Evolutionary conservation across 2,888 invertebrate genomes (phyloP), one percentile per base, ranked within the genome.

Genomic region (Acanthosepion pharaonis): DNA sequence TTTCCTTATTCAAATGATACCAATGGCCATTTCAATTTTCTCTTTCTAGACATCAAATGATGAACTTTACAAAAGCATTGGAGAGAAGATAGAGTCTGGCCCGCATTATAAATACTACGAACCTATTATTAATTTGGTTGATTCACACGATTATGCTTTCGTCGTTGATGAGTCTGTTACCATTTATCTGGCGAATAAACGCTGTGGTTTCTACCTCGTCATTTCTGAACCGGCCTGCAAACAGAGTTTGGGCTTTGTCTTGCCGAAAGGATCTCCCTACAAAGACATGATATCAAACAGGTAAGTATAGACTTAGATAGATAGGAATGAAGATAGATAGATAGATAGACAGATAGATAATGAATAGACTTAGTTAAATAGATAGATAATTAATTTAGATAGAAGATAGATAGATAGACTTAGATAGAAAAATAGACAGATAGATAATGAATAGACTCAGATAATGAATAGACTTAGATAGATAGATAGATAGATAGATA

Each of bases 241-340:
- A 93, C 93, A 93, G 23, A 33, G 51, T 25, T 8, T 93, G 28
- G 93, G 93, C 8, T 93, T 93, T 28, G 49, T 93, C 23, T 53
- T 53, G 11, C 93, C 93, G 20, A 93, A 93, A 49, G 51, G 53
- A n/a, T 93, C 93, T 15, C 51, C 51, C 0, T 93, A 93, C 28
- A 49, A 15, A 48, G 28, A 28, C n/a, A 53, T 53, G n/a, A 51
- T 93, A 93, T 93, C 93, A 93, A 93, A n/a, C 93, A 49, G 51
- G 93, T 93, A 53, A 0, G 93, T 93, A 59, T 23, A 23, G n/a
- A n/a, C n/a, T n/a, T n/a, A n/a, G n/a, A n/a, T n/a, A n/a, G n/a
- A n/a, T n/a, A 25, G 4, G 59, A 59, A 59, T 42, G 42, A 42
- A 42, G 42, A 42, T 42, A 42, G 3, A 42, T 42, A 42, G 42